A percentile compares a stretch with the other conserved stretches of the same genome.
Evolutionary conservation across 2,888 invertebrate species (phyloP).

Genomic region (Macaria notata): DNA sequence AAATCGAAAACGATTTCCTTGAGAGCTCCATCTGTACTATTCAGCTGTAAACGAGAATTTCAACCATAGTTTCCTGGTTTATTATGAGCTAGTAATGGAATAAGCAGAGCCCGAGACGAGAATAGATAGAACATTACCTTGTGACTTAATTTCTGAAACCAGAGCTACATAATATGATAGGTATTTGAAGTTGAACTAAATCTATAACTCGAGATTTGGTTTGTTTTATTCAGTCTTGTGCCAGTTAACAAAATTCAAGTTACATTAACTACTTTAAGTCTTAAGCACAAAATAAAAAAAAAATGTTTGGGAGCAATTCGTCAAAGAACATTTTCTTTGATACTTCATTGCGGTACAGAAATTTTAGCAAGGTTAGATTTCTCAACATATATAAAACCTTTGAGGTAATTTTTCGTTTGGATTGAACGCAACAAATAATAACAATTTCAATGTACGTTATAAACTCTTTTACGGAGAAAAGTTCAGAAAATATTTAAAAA

Average conservation of each 20-base stretch:
- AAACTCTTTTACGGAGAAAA: too few species aligned
- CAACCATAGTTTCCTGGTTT: conserved; percentile 25
- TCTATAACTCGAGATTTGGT: conserved; percentile 11
- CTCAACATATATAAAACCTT: too few species aligned
- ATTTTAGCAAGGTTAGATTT: too few species aligned
- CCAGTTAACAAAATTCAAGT: conserved; percentile 10
- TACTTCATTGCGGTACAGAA: too few species aligned
- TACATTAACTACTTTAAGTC: too few species aligned
- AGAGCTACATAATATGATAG: conserved; percentile 9
- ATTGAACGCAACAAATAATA: too few species aligned
- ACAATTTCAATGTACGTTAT: too few species aligned
- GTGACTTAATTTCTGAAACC: conserved; percentile 16
- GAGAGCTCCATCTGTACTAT: conserved; percentile 24
- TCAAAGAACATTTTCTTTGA: too few species aligned
- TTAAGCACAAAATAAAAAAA: too few species aligned
- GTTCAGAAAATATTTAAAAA: too few species aligned
- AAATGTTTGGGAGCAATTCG: too few species aligned
- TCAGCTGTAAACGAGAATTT: conserved; percentile 22
- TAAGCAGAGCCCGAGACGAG: conserved; percentile 13
- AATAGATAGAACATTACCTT: conserved; percentile 15
- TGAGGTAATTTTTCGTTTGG: too few species aligned
- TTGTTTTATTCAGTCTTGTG: conserved; percentile 3
- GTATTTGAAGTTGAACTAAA: conserved; percentile 6
- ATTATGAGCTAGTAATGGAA: conserved; percentile 26
- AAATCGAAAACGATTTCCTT: conserved; percentile 34